These are phyloP conservation scores for Brachymystax lenok DNA, from an alignment of 2,797 vertebrate genomes.

Conservation along the genomic window DNA sequence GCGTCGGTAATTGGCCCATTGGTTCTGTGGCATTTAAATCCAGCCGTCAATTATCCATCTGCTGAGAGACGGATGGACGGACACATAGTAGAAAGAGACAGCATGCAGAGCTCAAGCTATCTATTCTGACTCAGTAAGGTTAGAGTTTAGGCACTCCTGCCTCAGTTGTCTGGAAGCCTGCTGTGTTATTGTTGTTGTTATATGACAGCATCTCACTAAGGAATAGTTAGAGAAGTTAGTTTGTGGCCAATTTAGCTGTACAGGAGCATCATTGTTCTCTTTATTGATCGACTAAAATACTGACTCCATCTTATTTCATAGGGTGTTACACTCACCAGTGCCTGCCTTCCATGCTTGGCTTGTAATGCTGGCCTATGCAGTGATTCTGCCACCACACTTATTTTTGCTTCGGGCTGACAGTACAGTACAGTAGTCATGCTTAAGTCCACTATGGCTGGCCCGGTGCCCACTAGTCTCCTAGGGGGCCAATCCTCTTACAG, in stretches of 20 bases:
- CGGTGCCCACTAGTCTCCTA: neutral
- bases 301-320: neutral
- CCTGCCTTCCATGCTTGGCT: neutral
- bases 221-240: neutral
- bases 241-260: neutral
- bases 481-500: slow-evolving; percentile 20
- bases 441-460: slow-evolving; percentile 25
- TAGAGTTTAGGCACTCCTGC: neutral
- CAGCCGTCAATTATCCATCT: slow-evolving; percentile 30
- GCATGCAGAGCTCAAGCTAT: neutral
- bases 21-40: slow-evolving; percentile 21
- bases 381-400: neutral
- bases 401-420: slow-evolving; percentile 9
- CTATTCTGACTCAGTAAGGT: neutral
- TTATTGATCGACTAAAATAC: neutral
- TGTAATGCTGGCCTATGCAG: neutral
- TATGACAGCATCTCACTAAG: neutral
- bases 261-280: neutral
- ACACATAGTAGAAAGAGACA: neutral
- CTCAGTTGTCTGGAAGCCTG: neutral
- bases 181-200: neutral
- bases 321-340: neutral
- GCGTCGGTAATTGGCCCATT: slow-evolving; percentile 20
- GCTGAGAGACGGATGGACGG: slow-evolving; percentile 14
- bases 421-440: neutral